Conservation (phyloP, 2,113 vertebrate species). For the Eleginops maclovinus region DNA sequence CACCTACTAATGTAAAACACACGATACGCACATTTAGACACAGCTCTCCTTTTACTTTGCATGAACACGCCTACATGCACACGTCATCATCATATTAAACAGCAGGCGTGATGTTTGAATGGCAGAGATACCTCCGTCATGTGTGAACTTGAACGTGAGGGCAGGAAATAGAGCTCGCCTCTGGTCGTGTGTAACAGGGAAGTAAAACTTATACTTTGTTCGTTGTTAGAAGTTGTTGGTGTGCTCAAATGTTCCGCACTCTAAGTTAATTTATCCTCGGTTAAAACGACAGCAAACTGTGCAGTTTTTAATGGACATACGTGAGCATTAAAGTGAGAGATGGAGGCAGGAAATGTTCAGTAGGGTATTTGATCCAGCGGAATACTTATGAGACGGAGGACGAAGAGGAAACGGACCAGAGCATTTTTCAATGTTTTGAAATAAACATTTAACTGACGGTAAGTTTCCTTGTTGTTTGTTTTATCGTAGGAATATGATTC, state of each 20-base stretch:
- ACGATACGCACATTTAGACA: neutral
- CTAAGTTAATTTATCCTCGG: neutral
- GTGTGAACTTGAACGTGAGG: constrained; percentile 30
- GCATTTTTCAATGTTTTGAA: constrained; percentile 34
- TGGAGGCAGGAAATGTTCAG: constrained; percentile 26
- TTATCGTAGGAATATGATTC: accelerated
- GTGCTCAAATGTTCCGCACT: neutral
- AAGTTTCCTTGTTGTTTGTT: neutral
- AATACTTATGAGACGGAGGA: constrained; percentile 28
- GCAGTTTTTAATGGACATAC: neutral
- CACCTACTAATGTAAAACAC: neutral
- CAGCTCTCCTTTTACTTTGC: neutral
- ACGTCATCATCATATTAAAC: too few relatives aligned
- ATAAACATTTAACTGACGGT: constrained; percentile 34
- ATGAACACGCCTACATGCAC: neutral
- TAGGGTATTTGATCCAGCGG: neutral
- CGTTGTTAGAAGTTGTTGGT: neutral
- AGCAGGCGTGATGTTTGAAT: neutral
- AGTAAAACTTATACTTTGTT: constrained; percentile 49
- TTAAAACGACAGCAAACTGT: accelerated
- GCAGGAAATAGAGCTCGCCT: constrained; percentile 68
- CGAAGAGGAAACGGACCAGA: constrained; percentile 16
- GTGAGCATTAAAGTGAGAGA: neutral
- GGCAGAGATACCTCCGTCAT: neutral
- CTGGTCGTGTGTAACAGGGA: constrained; percentile 59